A percentile compares a stretch with the other conserved stretches of the same genome.
These are phyloP conservation scores for Sesamia nonagrioides DNA, from an alignment of 1,140 invertebrate genomes.

Conservation along the genomic window DNA sequence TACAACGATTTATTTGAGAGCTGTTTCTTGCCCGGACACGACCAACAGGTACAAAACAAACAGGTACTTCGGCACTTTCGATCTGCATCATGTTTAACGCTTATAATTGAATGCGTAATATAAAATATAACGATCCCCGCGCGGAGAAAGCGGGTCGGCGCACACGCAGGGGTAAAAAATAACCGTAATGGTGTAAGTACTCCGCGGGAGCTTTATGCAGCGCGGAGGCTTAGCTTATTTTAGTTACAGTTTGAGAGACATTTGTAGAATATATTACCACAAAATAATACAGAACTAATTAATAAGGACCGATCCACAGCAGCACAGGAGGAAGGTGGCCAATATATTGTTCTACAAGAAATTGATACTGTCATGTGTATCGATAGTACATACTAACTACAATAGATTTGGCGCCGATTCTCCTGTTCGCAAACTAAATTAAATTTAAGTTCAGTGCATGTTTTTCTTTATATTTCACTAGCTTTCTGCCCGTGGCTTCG, in stretches of 20 bases:
- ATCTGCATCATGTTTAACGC: background rate
- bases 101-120: conserved; percentile 40
- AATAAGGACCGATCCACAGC: background rate
- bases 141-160: conserved; percentile 39
- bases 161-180: conserved; percentile 33
- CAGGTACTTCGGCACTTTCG: conserved; percentile 11
- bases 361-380: no score
- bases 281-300: no score
- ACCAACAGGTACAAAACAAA: no score
- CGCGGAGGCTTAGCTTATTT: background rate
- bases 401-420: no score
- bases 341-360: no score
- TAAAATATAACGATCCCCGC: conserved; percentile 27
- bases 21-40: background rate
- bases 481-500: no score
- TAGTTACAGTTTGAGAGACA: background rate
- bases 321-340: background rate
- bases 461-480: no score
- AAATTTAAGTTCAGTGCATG: no score
- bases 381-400: no score
- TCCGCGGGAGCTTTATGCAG: background rate
- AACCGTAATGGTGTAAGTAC: conserved; percentile 18
- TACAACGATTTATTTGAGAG: background rate
- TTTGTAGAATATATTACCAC: background rate
- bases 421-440: no score